Evolutionary conservation across 2,113 vertebrate genomes (phyloP).

Genomic region (Cebus imitator): DNA sequence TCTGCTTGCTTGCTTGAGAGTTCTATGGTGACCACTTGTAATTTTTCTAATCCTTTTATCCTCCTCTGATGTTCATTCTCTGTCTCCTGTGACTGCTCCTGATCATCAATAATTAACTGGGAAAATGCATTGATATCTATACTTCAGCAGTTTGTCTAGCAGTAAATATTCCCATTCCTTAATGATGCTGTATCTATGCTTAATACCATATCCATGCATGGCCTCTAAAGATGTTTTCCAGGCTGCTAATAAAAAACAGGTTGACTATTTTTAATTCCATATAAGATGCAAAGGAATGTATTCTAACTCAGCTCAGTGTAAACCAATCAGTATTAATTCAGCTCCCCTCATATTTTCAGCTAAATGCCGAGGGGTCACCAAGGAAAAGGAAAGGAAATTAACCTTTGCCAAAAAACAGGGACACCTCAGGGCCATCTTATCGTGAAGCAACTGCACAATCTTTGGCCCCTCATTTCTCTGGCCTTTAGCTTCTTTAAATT

Average conservation of each 20-base stretch:
- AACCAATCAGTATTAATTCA: background rate
- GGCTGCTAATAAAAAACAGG: background rate
- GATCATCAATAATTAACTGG: background rate
- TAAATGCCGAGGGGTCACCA: background rate
- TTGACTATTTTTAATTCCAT: slow-evolving; percentile 10
- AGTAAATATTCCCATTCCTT: background rate
- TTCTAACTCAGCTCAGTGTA: background rate
- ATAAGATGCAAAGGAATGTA: background rate
- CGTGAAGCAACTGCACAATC: background rate
- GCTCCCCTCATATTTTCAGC: background rate
- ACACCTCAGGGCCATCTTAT: background rate
- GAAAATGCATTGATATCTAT: background rate
- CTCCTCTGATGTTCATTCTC: background rate
- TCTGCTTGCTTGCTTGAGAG: background rate
- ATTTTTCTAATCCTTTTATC: background rate
- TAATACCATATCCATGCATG: background rate
- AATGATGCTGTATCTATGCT: background rate
- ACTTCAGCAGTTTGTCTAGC: background rate
- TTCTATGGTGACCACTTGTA: background rate
- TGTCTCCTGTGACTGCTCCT: background rate
- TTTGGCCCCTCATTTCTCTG: background rate
- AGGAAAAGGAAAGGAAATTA: background rate
- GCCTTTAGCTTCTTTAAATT: background rate
- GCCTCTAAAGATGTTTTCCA: background rate
- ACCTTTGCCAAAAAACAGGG: background rate